Conservation (phyloP, 2,797 vertebrate genomes). For the Sebastes wilsoni region DNA sequence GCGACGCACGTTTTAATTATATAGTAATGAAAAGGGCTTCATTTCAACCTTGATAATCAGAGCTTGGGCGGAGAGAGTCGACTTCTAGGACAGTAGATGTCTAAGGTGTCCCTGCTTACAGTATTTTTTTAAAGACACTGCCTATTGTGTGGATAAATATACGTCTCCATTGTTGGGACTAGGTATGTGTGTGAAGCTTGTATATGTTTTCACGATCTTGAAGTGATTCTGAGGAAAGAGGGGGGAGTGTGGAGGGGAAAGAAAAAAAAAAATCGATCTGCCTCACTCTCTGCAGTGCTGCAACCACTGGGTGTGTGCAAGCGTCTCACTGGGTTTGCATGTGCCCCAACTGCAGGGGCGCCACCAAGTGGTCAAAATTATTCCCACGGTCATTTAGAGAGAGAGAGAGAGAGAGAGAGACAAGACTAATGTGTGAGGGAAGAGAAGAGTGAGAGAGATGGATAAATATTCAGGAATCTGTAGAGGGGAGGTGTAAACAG, state of each 20-base stretch:
- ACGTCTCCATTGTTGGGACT: not conserved
- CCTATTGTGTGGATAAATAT: conserved; percentile 7
- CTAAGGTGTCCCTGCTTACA: not conserved
- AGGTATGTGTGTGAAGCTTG: conserved; percentile 5
- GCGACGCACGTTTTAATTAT: not conserved
- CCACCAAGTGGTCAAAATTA: conserved; percentile 72
- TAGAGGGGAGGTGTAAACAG: not conserved
- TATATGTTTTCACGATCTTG: conserved; percentile 24
- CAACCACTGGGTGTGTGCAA: conserved; percentile 75
- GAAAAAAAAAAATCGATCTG: conserved; percentile 48
- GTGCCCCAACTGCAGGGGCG: conserved; percentile 61
- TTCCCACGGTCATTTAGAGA: conserved; percentile 18
- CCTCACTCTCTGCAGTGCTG: conserved; percentile 78
- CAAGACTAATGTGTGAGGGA: not conserved
- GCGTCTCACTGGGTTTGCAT: conserved; percentile 50
- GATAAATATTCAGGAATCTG: conserved; percentile 16
- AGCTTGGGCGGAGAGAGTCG: not conserved
- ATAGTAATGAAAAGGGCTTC: not conserved
- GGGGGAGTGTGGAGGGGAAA: not conserved
- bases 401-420: not conserved
- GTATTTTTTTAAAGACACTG: not conserved
- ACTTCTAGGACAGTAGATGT: conserved; percentile 5
- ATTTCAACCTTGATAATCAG: conserved; percentile 12
- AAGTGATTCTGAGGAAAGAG: conserved; percentile 35
- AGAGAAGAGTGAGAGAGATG: not conserved